These are phyloP conservation scores for Lethenteron reissneri DNA, from an alignment of 2,113 vertebrate genomes.

Conservation along the genomic window DNA sequence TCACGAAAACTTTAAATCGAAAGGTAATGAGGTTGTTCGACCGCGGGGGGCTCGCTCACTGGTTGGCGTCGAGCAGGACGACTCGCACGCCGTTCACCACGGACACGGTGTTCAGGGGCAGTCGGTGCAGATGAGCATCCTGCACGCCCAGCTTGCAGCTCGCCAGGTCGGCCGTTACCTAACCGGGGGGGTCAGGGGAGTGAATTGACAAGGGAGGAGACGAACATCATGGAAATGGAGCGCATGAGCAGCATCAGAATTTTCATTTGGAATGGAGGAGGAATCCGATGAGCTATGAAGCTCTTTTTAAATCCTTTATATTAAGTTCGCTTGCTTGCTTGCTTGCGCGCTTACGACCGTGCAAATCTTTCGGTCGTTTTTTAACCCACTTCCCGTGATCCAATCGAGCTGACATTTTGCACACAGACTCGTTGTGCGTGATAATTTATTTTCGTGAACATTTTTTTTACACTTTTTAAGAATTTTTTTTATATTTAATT, in stretches of 20 bases:
- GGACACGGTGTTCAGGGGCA: slow-evolving; percentile 1
- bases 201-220: neutral
- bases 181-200: neutral
- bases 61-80: slow-evolving; percentile 1
- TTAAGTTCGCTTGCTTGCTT: too few species aligned
- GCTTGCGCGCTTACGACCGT: too few species aligned
- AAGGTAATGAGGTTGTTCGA: neutral
- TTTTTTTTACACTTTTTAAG: too few species aligned
- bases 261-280: neutral
- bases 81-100: slow-evolving; percentile 3
- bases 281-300: too few species aligned
- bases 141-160: neutral
- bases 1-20: neutral
- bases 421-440: too few species aligned
- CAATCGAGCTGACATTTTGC: too few species aligned
- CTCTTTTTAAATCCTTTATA: too few species aligned
- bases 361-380: too few species aligned
- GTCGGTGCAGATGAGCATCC: neutral
- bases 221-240: neutral
- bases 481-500: too few species aligned
- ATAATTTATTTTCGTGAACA: too few species aligned
- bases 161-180: slow-evolving; percentile 1
- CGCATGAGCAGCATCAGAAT: neutral
- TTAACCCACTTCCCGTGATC: too few species aligned
- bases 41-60: neutral